phyloP scores from a whole-genome alignment of 2,113 vertebrate genomes.

The Zonotrichia leucophrys region DNA sequence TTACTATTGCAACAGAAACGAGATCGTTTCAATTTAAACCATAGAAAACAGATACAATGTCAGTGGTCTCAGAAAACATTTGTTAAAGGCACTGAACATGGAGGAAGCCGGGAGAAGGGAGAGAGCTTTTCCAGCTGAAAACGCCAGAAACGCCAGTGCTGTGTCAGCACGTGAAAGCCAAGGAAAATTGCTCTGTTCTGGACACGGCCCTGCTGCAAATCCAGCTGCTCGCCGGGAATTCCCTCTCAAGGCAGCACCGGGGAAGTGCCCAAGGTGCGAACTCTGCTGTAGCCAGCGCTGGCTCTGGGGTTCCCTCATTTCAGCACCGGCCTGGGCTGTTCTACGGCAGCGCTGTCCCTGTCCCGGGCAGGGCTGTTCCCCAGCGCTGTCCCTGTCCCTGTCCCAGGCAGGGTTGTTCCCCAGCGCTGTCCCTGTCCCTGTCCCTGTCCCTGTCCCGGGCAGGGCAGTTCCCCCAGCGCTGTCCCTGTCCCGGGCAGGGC shows the following conservation, averaged over 20 bases:
- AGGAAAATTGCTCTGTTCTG: not conserved
- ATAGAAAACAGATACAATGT: not conserved
- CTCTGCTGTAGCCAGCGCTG: not conserved
- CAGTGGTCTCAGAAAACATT: not conserved
- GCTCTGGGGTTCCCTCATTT: not conserved
- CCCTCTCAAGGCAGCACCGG: too few relatives aligned
- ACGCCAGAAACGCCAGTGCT: not conserved
- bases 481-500: not conserved
- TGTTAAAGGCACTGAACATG: not conserved
- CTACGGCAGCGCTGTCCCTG: not conserved
- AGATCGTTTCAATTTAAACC: not conserved
- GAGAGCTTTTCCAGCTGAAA: not conserved
- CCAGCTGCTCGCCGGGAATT: not conserved
- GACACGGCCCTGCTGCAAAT: not conserved
- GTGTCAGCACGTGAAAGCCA: not conserved
- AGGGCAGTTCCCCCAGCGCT: too few relatives aligned
- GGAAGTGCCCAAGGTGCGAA: fast-evolving
- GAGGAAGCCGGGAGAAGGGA: not conserved
- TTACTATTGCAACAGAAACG: not conserved
- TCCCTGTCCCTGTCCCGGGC: too few relatives aligned
- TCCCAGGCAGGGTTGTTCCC: too few relatives aligned
- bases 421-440: not conserved
- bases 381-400: too few relatives aligned
- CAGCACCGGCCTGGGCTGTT: not conserved
- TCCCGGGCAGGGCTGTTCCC: not conserved